Conservation (phyloP, 2,888 invertebrate species). For the Octodonta nipae region DNA sequence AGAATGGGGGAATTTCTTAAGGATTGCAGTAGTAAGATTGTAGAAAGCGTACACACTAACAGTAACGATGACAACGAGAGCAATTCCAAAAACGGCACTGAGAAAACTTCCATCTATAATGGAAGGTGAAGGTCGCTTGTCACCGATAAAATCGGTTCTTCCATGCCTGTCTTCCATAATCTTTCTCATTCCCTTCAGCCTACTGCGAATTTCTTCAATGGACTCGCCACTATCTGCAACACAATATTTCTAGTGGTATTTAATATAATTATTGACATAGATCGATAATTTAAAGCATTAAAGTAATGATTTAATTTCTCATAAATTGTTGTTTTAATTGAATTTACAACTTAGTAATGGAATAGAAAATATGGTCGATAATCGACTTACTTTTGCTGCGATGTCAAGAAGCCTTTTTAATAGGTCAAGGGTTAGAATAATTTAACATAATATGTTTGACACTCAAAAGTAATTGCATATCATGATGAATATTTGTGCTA, state of each 20-base stretch:
- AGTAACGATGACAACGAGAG: conserved; percentile 61
- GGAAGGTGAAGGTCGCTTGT: conserved; percentile 25
- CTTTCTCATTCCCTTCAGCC: conserved; percentile 65
- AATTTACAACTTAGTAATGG: too few relatives aligned
- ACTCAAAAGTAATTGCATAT: too few relatives aligned
- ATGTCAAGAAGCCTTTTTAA: too few relatives aligned
- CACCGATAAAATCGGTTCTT: conserved; percentile 36
- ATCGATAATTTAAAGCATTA: too few relatives aligned
- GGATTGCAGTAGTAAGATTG: conserved; percentile 63
- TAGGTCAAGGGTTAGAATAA: too few relatives aligned
- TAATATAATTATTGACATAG: too few relatives aligned
- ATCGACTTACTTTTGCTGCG: too few relatives aligned
- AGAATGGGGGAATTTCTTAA: conserved; percentile 68
- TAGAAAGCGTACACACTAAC: conserved; percentile 78
- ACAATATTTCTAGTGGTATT: not conserved
- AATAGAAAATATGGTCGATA: too few relatives aligned
- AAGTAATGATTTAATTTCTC: too few relatives aligned
- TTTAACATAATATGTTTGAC: too few relatives aligned
- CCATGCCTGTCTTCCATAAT: conserved; percentile 63
- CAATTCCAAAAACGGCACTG: conserved; percentile 69
- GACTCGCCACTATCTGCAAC: conserved; percentile 43
- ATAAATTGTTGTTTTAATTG: too few relatives aligned
- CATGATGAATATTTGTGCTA: too few relatives aligned
- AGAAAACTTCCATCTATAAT: conserved; percentile 73
- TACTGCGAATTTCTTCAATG: conserved; percentile 66